phyloP scores from a whole-genome alignment of 2,797 vertebrate species.

The Sebastes trivittatus region DNA sequence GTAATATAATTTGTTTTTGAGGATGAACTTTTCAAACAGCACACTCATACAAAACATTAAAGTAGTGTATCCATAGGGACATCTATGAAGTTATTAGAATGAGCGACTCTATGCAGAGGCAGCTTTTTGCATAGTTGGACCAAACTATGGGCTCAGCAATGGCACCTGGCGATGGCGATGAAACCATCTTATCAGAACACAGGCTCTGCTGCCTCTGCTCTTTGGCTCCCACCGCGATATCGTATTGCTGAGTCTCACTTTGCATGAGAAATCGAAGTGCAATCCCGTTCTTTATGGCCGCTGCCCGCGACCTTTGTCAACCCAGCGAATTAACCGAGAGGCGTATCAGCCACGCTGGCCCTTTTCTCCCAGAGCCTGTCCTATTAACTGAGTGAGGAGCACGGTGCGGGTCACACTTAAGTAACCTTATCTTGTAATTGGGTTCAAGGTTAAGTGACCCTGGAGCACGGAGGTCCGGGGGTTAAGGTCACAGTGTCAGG shows the following conservation, averaged over 20 bases:
- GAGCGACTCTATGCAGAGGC: neutral
- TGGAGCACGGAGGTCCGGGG: conserved; percentile 73
- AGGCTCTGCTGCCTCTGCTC: conserved; percentile 69
- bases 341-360: conserved; percentile 82
- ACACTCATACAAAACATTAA: neutral
- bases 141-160: conserved; percentile 48
- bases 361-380: conserved; percentile 75
- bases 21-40: conserved; percentile 15
- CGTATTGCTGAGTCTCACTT: conserved; percentile 84
- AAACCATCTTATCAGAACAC: conserved; percentile 68
- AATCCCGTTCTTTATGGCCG: conserved; percentile 80
- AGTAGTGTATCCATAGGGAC: neutral
- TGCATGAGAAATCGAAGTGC: conserved; percentile 82
- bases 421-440: conserved; percentile 90
- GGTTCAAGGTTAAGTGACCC: conserved; percentile 89
- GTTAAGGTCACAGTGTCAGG: conserved; percentile 84
- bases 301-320: conserved; percentile 81
- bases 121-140: conserved; percentile 30
- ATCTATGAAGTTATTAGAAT: neutral
- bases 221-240: conserved; percentile 59
- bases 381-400: conserved; percentile 84
- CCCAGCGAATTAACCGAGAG: conserved; percentile 81
- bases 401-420: conserved; percentile 79
- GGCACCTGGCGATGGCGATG: conserved; percentile 58
- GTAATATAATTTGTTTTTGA: neutral